These are phyloP conservation scores for Alaudala cheleensis DNA, from an alignment of 2,113 vertebrate genomes.

Conservation along the genomic window DNA sequence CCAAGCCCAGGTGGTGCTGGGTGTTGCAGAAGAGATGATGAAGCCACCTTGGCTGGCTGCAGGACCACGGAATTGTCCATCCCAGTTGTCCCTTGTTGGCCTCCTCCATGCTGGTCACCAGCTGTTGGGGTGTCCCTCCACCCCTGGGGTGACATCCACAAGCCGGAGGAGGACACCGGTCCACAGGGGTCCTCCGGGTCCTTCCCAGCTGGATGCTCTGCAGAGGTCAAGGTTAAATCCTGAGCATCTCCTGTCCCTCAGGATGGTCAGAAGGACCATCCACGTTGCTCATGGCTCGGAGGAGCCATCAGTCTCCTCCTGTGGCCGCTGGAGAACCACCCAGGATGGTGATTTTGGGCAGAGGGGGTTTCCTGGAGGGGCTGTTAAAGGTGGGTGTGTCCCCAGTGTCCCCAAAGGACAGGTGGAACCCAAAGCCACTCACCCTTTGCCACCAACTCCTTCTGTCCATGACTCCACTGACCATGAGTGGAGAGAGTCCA, in stretches of 20 bases:
- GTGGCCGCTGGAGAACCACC: background rate
- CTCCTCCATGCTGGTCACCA: background rate
- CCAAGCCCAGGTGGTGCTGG: background rate
- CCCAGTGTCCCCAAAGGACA: rapidly evolving
- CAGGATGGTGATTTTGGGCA: background rate
- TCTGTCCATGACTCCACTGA: background rate
- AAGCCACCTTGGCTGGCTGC: background rate
- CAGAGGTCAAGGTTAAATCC: background rate
- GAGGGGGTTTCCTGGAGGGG: background rate
- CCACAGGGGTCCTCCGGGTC: background rate
- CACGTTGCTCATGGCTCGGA: background rate
- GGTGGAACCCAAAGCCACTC: background rate
- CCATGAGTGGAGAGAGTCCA: rapidly evolving
- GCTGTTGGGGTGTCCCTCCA: background rate
- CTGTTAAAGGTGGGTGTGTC: background rate
- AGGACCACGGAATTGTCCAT: background rate
- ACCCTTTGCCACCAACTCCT: background rate
- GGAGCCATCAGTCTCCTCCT: background rate
- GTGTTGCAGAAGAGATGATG: background rate
- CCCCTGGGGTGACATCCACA: background rate
- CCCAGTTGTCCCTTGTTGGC: background rate
- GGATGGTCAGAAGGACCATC: background rate
- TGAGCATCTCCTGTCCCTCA: background rate
- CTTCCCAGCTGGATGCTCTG: background rate
- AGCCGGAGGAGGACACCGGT: background rate